phyloP scores from a whole-genome alignment of 2,888 invertebrate genomes.

The Silvanus unidentatus region DNA sequence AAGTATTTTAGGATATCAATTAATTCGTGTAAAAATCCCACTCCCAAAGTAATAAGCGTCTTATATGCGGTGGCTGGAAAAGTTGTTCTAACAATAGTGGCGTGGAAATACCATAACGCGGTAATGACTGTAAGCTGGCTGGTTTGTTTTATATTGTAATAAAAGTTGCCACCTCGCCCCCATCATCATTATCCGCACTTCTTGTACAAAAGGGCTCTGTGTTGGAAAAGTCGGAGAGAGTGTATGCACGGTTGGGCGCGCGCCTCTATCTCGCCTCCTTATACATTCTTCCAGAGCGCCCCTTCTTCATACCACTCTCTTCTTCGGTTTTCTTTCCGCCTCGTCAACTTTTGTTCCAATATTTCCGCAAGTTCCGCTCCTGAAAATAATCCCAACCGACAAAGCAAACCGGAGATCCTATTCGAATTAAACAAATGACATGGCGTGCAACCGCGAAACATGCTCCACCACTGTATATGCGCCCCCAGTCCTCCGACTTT shows the following conservation, averaged over 20 bases:
- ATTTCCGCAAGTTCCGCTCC: constrained; percentile 43
- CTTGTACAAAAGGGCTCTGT: too few relatives aligned
- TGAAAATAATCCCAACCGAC: constrained; percentile 37
- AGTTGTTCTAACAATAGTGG: constrained; percentile 29
- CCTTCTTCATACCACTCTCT: too few relatives aligned
- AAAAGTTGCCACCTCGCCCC: too few relatives aligned
- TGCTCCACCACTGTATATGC: constrained; percentile 21
- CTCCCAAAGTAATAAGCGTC: not conserved
- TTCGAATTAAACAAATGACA: constrained; percentile 34
- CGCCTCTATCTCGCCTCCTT: constrained; percentile 14
- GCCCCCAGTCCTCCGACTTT: too few relatives aligned
- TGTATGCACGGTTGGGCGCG: constrained; percentile 27
- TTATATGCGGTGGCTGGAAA: constrained; percentile 12
- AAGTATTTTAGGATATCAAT: too few relatives aligned
- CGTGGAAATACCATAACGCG: constrained; percentile 31
- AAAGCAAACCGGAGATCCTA: constrained; percentile 32
- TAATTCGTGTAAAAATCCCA: too few relatives aligned
- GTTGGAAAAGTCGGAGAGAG: too few relatives aligned
- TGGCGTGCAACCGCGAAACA: constrained; percentile 31
- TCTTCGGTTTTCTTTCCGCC: constrained; percentile 42
- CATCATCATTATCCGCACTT: too few relatives aligned
- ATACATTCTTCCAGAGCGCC: too few relatives aligned
- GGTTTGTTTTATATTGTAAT: too few relatives aligned
- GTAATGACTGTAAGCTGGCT: constrained; percentile 31
- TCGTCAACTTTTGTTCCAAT: constrained; percentile 45